A percentile compares a stretch with the other conserved stretches of the same genome.
Evolutionary conservation across 2,888 invertebrate genomes (phyloP).

Genomic region (Hydrotaea diabolus): DNA sequence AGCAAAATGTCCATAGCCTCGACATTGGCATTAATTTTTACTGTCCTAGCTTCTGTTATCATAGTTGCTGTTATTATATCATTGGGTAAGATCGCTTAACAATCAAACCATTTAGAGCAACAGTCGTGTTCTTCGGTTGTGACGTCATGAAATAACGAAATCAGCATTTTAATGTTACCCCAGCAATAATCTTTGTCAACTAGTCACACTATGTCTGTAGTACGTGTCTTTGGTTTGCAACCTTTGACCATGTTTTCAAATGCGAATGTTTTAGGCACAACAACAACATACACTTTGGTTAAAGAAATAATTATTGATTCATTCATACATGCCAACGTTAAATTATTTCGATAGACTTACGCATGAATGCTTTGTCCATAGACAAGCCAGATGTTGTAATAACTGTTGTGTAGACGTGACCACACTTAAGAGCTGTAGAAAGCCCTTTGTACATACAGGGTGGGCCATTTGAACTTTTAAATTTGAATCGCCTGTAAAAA

Average conservation of each 20-base stretch:
- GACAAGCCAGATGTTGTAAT: no score
- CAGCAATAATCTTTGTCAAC: constrained; percentile 40
- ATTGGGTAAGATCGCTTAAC: constrained; percentile 82
- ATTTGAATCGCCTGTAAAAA: no score
- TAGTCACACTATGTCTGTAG: background rate
- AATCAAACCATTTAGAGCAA: background rate
- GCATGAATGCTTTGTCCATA: no score
- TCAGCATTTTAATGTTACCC: no score
- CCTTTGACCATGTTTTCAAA: background rate
- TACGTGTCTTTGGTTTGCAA: background rate
- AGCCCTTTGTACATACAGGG: no score
- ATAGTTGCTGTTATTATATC: constrained; percentile 83
- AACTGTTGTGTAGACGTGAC: no score
- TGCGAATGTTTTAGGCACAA: background rate
- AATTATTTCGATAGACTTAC: no score
- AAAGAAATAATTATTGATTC: no score
- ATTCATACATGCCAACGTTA: no score
- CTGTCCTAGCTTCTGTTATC: constrained; percentile 83
- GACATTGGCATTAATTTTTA: constrained; percentile 78
- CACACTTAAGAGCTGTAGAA: no score
- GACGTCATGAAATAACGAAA: background rate
- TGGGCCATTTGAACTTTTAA: no score
- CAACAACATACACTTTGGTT: background rate
- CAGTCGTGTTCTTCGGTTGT: background rate
- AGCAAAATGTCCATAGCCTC: constrained; percentile 76